Percentiles rank a stretch among this genome's conserved stretches.
Evolutionary conservation across 2,888 invertebrate species (phyloP).

Genomic region (Drosophila vallismaia): DNA sequence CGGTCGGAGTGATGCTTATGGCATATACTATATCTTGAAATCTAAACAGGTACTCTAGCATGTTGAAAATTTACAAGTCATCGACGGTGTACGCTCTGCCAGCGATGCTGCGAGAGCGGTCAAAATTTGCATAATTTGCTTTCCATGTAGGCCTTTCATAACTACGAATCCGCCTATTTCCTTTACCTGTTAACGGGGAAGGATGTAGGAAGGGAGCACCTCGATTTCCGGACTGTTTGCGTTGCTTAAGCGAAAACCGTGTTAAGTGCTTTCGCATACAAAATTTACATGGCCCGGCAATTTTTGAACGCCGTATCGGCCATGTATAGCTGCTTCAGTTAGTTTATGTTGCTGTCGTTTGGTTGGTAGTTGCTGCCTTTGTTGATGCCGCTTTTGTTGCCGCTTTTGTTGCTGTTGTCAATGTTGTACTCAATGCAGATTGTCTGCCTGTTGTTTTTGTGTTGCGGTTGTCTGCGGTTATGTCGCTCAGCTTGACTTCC

Average conservation of each 20-base stretch:
- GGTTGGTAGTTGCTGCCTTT: constrained; percentile 19
- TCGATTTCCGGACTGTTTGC: constrained; percentile 58
- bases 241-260: constrained; percentile 78
- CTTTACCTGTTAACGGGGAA: background rate
- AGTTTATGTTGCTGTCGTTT: constrained; percentile 22
- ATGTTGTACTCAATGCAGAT: constrained; percentile 44
- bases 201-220: background rate
- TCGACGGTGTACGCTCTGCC: constrained; percentile 52
- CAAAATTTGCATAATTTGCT: constrained; percentile 77
- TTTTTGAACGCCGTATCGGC: constrained; percentile 75
- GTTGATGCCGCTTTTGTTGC: constrained; percentile 1
- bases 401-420: constrained; percentile 5
- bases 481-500: constrained; percentile 68
- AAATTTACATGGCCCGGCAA: constrained; percentile 76
- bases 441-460: constrained; percentile 46
- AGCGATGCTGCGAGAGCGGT: constrained; percentile 39
- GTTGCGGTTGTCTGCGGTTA: constrained; percentile 52
- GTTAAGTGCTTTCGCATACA: constrained; percentile 80
- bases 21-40: constrained; percentile 65
- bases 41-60: constrained; percentile 57
- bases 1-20: constrained; percentile 23
- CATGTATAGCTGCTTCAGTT: constrained; percentile 41
- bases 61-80: constrained; percentile 74
- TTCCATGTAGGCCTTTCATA: constrained; percentile 70
- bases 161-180: constrained; percentile 51